These are phyloP conservation scores for Ctenicera cuprea DNA, from an alignment of 2,888 invertebrate genomes.

Conservation along the genomic window DNA sequence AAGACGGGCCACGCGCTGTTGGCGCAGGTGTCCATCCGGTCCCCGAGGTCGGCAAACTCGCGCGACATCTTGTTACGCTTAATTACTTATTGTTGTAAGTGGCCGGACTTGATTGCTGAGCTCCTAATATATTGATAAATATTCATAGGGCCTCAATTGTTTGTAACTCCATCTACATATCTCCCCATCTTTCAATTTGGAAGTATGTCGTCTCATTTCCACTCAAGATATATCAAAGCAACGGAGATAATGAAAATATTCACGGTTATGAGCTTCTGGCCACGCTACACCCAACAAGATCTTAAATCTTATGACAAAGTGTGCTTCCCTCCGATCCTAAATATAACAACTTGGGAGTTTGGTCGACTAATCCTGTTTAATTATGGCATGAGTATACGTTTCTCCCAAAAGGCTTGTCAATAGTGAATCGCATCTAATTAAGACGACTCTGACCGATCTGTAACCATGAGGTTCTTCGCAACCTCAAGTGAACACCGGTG, in stretches of 20 bases:
- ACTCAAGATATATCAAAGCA: constrained; percentile 15
- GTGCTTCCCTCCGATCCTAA: not conserved
- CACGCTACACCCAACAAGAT: not conserved
- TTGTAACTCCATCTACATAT: constrained; percentile 39
- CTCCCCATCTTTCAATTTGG: constrained; percentile 39
- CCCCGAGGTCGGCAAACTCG: constrained; percentile 60
- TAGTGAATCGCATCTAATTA: constrained; percentile 14
- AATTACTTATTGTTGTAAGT: constrained; percentile 70
- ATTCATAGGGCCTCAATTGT: constrained; percentile 61
- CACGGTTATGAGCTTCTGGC: not conserved
- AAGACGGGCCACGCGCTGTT: constrained; percentile 70
- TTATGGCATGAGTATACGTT: not conserved
- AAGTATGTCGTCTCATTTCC: constrained; percentile 28
- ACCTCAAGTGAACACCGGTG: constrained; percentile 17
- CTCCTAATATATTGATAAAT: constrained; percentile 63
- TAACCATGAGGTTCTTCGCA: not conserved
- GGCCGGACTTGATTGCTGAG: constrained; percentile 61
- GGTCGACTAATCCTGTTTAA: not conserved
- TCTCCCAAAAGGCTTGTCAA: not conserved
- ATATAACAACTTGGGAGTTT: not conserved
- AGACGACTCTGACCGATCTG: not conserved
- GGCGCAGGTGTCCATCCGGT: constrained; percentile 69
- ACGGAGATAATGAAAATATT: constrained; percentile 13
- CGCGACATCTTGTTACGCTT: constrained; percentile 69
- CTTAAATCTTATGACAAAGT: constrained; percentile 8